Conservation (phyloP, 2,113 vertebrate species). For the Eretmochelys imbricata region DNA sequence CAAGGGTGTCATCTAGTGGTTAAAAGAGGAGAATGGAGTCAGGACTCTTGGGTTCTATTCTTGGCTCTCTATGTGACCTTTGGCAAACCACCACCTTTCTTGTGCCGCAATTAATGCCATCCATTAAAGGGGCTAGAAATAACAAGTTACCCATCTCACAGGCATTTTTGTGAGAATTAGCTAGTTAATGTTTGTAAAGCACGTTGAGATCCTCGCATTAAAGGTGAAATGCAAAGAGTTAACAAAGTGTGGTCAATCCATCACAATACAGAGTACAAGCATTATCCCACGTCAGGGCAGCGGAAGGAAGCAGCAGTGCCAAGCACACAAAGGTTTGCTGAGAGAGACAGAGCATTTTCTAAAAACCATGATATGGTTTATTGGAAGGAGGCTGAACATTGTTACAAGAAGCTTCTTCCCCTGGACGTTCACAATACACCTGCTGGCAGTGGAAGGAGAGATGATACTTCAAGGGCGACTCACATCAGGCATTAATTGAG, state of each 20-base stretch:
- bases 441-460: slow-evolving; percentile 34
- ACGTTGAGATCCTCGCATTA: not conserved
- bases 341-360: slow-evolving; percentile 22
- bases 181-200: not conserved
- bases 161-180: not conserved
- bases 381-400: slow-evolving; percentile 63
- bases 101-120: not conserved
- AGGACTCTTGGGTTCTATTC: not conserved
- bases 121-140: not conserved
- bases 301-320: not conserved
- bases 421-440: slow-evolving; percentile 56
- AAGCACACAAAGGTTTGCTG: not conserved
- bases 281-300: not conserved
- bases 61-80: not conserved
- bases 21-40: not conserved
- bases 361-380: slow-evolving; percentile 17
- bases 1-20: not conserved
- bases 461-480: slow-evolving; percentile 59
- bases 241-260: accelerated
- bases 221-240: not conserved
- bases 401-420: slow-evolving; percentile 72
- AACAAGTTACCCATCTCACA: not conserved
- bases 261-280: not conserved
- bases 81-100: not conserved
- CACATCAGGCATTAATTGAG: slow-evolving; percentile 43